Evolutionary conservation across 2,797 vertebrate genomes (phyloP).

Genomic region (Manis javanica): DNA sequence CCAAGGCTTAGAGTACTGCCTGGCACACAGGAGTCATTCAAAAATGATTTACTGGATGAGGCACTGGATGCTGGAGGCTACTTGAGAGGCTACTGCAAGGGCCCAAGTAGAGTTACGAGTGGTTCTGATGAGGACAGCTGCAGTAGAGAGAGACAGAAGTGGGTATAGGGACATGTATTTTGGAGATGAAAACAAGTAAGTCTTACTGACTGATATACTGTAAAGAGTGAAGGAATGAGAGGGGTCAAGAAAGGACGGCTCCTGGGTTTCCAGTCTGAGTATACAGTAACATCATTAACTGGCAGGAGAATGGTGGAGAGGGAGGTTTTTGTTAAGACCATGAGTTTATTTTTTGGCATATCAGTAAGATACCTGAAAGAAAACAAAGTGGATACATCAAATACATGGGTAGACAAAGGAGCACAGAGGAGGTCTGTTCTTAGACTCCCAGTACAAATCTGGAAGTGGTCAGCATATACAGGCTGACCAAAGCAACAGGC

Average conservation of each 20-base stretch:
- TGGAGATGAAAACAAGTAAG: not conserved
- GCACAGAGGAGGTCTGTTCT: not conserved
- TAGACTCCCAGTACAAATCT: not conserved
- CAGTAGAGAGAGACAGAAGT: not conserved
- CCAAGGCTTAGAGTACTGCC: not conserved
- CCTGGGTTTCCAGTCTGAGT: not conserved
- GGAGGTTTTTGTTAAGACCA: not conserved
- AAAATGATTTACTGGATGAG: not conserved
- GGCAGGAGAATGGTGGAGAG: not conserved
- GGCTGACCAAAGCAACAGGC: not conserved
- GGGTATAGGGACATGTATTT: not conserved
- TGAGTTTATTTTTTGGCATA: not conserved
- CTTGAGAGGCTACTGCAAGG: not conserved
- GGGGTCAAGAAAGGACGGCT: not conserved
- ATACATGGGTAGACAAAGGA: not conserved
- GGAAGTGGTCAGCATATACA: not conserved
- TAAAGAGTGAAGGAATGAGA: not conserved
- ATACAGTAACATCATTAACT: not conserved
- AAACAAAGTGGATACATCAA: not conserved
- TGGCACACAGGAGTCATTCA: too few species aligned
- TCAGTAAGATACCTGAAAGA: not conserved
- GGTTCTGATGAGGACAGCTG: not conserved
- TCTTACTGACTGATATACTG: not conserved
- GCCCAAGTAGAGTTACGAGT: not conserved
- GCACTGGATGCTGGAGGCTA: not conserved